Percentiles rank a stretch among this genome's conserved stretches.
These are phyloP conservation scores for Potorous gilbertii DNA, from an alignment of 2,797 vertebrate genomes.

Conservation along the genomic window DNA sequence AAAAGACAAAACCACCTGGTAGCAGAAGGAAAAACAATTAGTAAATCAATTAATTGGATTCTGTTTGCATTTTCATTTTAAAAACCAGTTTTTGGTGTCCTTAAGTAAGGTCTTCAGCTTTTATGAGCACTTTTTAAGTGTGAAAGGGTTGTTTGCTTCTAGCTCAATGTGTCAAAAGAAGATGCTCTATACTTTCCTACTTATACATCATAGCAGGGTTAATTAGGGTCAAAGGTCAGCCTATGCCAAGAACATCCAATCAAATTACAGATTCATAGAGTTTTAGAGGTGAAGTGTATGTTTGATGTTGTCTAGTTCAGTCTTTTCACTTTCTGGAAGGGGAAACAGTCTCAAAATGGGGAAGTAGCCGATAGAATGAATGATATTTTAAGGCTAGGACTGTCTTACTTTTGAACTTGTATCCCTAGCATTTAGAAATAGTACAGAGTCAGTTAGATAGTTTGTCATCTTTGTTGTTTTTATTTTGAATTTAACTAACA, in stretches of 20 bases:
- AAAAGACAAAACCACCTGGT: background rate
- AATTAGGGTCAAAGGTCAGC: background rate
- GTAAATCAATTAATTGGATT: background rate
- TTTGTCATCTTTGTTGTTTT: background rate
- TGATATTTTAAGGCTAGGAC: background rate
- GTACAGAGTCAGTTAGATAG: background rate
- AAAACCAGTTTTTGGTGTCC: background rate
- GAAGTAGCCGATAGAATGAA: background rate
- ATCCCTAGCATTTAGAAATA: background rate
- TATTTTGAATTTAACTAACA: background rate
- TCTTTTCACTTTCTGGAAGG: slow-evolving; percentile 26
- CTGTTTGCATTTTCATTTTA: slow-evolving; percentile 1
- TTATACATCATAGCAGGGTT: background rate
- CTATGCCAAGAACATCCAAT: background rate
- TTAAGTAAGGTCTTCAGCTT: slow-evolving; percentile 8
- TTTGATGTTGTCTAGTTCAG: background rate
- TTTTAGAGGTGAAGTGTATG: background rate
- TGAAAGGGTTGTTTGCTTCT: background rate
- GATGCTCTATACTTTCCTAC: background rate
- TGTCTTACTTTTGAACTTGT: background rate
- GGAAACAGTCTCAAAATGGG: background rate
- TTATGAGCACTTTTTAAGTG: background rate
- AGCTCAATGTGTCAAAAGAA: background rate
- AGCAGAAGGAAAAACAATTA: background rate
- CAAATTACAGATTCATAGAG: slow-evolving; percentile 5